Percentiles rank a stretch among this genome's conserved stretches.
These are phyloP conservation scores for Pica pica DNA, from an alignment of 2,113 vertebrate genomes.

Conservation along the genomic window DNA sequence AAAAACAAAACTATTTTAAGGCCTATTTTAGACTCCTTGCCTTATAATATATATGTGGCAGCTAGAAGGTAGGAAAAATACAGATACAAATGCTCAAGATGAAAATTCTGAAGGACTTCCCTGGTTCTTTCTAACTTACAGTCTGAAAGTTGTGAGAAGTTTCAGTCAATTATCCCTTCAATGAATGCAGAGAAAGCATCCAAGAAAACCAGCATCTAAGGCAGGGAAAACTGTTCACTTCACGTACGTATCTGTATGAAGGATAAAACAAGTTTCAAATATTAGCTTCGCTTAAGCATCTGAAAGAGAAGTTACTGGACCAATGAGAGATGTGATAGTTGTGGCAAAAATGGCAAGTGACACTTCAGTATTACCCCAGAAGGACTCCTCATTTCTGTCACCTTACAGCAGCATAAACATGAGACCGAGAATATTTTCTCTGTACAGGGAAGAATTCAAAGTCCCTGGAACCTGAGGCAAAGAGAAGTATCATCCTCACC, in stretches of 20 bases:
- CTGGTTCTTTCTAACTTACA: neutral
- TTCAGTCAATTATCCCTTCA: neutral
- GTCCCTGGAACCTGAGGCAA: neutral
- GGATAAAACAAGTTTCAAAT: neutral
- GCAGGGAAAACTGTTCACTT: neutral
- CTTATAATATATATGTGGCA: neutral
- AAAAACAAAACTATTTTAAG: neutral
- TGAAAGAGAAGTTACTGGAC: neutral
- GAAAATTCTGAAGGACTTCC: neutral
- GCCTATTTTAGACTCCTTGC: neutral
- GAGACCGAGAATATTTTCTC: neutral
- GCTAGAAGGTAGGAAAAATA: neutral
- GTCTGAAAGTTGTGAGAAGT: neutral
- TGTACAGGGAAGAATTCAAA: neutral
- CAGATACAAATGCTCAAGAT: neutral
- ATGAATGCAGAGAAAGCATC: neutral
- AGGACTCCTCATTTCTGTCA: neutral
- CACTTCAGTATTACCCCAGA: neutral
- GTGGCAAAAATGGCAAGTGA: neutral
- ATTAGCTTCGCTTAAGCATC: neutral
- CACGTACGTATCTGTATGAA: fast-evolving
- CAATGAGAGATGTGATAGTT: neutral
- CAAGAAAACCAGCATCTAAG: neutral
- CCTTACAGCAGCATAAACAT: neutral
- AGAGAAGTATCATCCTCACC: neutral